phyloP scores from a whole-genome alignment of 2,888 invertebrate genomes.

The Amblyteles armatorius region DNA sequence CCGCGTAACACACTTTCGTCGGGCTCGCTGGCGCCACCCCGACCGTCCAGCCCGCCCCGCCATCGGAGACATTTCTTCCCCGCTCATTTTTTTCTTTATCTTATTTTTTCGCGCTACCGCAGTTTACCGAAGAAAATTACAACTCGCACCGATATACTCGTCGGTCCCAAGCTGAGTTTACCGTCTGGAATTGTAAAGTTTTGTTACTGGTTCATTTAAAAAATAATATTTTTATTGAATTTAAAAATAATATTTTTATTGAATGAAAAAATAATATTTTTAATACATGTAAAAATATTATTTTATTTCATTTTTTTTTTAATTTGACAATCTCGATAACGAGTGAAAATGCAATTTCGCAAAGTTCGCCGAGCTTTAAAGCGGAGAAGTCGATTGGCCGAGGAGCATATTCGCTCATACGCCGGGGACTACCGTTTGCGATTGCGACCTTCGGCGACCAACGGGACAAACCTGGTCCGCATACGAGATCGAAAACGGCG shows the following conservation, averaged over 20 bases:
- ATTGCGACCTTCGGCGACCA: constrained; percentile 59
- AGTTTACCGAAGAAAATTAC: neutral
- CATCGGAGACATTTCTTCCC: constrained; percentile 22
- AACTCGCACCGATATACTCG: neutral
- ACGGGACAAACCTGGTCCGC: constrained; percentile 53
- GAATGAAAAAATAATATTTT: too few relatives aligned
- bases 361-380: neutral
- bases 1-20: constrained; percentile 57
- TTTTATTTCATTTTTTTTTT: too few relatives aligned
- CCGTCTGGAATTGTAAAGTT: neutral
- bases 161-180: neutral
- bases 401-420: constrained; percentile 42
- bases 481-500: constrained; percentile 49
- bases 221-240: neutral
- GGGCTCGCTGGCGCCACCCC: constrained; percentile 59
- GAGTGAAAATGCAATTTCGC: neutral
- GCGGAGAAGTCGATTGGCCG: constrained; percentile 17
- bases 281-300: too few relatives aligned
- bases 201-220: neutral
- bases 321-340: too few relatives aligned
- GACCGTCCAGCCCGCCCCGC: constrained; percentile 13
- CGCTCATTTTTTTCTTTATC: neutral
- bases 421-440: constrained; percentile 12
- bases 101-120: too few relatives aligned
- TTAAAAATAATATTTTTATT: too few relatives aligned